Evolutionary conservation across 2,888 invertebrate genomes (phyloP).

Genomic region (Ephialtes manifestator): DNA sequence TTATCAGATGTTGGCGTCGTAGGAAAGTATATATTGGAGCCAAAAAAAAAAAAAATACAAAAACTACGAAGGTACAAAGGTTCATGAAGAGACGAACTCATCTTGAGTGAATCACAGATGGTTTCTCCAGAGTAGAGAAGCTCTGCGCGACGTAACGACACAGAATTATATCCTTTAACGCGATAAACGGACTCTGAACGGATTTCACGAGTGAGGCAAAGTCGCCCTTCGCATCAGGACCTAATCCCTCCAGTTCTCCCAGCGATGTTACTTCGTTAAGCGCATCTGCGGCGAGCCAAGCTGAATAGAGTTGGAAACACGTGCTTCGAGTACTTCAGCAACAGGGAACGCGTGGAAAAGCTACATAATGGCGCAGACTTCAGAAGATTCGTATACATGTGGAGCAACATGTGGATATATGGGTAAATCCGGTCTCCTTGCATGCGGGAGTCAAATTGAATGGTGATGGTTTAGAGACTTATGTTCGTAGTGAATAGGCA

Average conservation of each 20-base stretch:
- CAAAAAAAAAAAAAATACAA: conserved; percentile 11
- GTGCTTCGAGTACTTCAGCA: conserved; percentile 1
- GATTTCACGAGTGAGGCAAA: conserved; percentile 58
- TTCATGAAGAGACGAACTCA: conserved; percentile 7
- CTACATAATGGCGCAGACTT: neutral
- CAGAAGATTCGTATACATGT: neutral
- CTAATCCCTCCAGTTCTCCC: conserved; percentile 72
- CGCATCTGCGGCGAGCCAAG: conserved; percentile 54
- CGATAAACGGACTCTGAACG: conserved; percentile 65
- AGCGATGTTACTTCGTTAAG: conserved; percentile 69
- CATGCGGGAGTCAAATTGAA: neutral
- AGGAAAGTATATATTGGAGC: neutral
- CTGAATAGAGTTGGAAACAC: conserved; percentile 10
- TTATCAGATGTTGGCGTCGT: conserved; percentile 35
- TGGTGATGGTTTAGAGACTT: neutral
- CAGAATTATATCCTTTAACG: conserved; percentile 47
- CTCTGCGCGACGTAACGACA: conserved; percentile 68
- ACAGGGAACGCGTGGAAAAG: conserved; percentile 11
- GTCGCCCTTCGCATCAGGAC: conserved; percentile 69
- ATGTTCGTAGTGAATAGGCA: neutral
- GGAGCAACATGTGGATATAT: conserved; percentile 3
- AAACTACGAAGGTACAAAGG: conserved; percentile 12
- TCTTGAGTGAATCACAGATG: conserved; percentile 22
- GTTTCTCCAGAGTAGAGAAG: neutral
- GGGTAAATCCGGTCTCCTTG: neutral